Conservation (phyloP, 2,888 invertebrate species). For the Phorcus lineatus region DNA sequence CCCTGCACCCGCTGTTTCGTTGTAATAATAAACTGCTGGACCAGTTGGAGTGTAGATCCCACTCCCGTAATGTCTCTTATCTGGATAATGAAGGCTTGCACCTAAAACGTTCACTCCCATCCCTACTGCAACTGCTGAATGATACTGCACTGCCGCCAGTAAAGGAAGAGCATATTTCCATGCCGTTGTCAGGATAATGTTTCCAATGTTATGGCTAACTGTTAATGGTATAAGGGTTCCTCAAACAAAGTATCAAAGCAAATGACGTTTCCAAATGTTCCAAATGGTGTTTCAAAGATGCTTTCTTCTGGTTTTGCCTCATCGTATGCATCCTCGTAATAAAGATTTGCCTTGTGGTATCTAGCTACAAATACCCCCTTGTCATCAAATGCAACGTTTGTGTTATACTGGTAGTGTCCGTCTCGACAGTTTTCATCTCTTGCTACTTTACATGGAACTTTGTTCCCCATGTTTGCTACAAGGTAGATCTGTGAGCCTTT, state of each 20-base stretch:
- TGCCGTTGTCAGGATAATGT: constrained; percentile 83
- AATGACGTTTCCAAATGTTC: constrained; percentile 81
- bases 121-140: constrained; percentile 83
- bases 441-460: constrained; percentile 77
- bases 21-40: constrained; percentile 40
- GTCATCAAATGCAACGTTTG: constrained; percentile 86
- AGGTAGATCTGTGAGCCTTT: constrained; percentile 80
- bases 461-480: constrained; percentile 84
- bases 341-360: constrained; percentile 79
- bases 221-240: too few species aligned
- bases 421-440: constrained; percentile 44
- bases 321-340: constrained; percentile 77
- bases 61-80: constrained; percentile 79
- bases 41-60: constrained; percentile 82
- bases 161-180: constrained; percentile 89
- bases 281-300: constrained; percentile 59
- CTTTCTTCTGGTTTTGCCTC: constrained; percentile 44
- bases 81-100: constrained; percentile 83
- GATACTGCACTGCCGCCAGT: constrained; percentile 75
- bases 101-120: constrained; percentile 83
- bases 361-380: constrained; percentile 83
- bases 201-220: constrained; percentile 78
- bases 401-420: constrained; percentile 80
- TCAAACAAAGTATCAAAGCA: constrained; percentile 90
- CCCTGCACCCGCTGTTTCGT: constrained; percentile 32